A percentile compares a stretch with the other conserved stretches of the same genome.
These are phyloP conservation scores for Hoplostethus mediterraneus DNA, from an alignment of 2,797 vertebrate genomes.

Conservation along the genomic window DNA sequence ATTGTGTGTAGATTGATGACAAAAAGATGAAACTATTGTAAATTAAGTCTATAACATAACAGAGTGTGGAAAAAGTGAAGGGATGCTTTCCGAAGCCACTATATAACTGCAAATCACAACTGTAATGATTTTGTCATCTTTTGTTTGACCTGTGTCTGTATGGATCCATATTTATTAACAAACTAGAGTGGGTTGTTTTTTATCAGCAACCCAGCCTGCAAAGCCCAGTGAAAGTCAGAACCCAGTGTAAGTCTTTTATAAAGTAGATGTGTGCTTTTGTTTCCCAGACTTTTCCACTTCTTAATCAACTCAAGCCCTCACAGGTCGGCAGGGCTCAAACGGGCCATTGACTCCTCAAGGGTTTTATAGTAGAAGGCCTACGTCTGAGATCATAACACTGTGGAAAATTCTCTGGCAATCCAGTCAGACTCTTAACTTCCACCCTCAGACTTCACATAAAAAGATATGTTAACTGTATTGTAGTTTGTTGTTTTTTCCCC, in stretches of 20 bases:
- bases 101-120: neutral
- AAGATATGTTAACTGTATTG: constrained; percentile 46
- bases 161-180: constrained; percentile 27
- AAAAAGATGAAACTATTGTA: no score
- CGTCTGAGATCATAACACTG: constrained; percentile 66
- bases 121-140: constrained; percentile 10
- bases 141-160: constrained; percentile 18
- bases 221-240: constrained; percentile 52
- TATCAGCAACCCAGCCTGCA: constrained; percentile 33
- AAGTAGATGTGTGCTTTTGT: constrained; percentile 58
- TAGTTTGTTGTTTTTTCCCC: constrained; percentile 11
- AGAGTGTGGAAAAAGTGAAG: no score
- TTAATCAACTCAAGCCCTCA: constrained; percentile 74
- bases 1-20: no score
- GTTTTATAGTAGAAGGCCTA: constrained; percentile 67
- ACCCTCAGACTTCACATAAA: constrained; percentile 58
- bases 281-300: constrained; percentile 73
- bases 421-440: constrained; percentile 51
- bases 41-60: no score
- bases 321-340: constrained; percentile 66
- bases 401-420: constrained; percentile 72
- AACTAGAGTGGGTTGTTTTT: constrained; percentile 44
- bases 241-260: constrained; percentile 51
- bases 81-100: no score
- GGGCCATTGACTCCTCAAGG: constrained; percentile 65